Evolutionary conservation across 1,140 invertebrate species (phyloP).

Genomic region (Zaprionus lachaisei): DNA sequence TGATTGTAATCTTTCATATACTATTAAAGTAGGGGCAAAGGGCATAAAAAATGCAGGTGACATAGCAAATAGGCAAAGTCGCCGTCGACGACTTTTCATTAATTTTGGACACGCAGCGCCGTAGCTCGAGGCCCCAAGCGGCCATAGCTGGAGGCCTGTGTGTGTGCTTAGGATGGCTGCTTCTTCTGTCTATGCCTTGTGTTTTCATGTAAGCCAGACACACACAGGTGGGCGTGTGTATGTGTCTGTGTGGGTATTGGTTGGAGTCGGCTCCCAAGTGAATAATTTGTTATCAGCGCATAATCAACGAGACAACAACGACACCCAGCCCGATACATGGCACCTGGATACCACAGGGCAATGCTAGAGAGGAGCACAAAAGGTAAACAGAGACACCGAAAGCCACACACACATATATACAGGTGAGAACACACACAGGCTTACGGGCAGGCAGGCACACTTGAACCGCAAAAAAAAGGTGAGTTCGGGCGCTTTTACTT

Average conservation of each 20-base stretch:
- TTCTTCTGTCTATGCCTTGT: constrained; percentile 34
- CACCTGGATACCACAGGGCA: constrained; percentile 26
- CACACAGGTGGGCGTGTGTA: constrained; percentile 19
- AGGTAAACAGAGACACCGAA: constrained; percentile 40
- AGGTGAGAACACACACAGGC: constrained; percentile 26
- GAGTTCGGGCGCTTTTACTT: constrained; percentile 72
- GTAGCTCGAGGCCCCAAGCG: constrained; percentile 31
- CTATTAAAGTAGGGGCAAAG: constrained; percentile 21
- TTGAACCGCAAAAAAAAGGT: constrained; percentile 48
- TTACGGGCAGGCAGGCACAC: constrained; percentile 10
- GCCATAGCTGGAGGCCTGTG: constrained; percentile 24
- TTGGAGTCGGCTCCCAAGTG: constrained; percentile 77
- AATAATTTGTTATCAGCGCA: constrained; percentile 83
- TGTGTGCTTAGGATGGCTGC: constrained; percentile 36
- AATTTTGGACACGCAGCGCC: constrained; percentile 77
- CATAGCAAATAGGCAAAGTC: constrained; percentile 67
- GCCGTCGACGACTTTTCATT: constrained; percentile 70
- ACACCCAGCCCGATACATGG: constrained; percentile 36
- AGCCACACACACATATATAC: constrained; percentile 12
- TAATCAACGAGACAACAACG: constrained; percentile 80
- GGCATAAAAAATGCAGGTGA: constrained; percentile 44
- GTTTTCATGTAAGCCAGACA: constrained; percentile 63
- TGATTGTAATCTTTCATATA: constrained; percentile 72
- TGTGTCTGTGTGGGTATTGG: constrained; percentile 43
- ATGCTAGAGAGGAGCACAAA: constrained; percentile 25